A percentile compares a stretch with the other conserved stretches of the same genome.
phyloP scores from a whole-genome alignment of 2,888 invertebrate species.

The Flexamia atlantica region DNA sequence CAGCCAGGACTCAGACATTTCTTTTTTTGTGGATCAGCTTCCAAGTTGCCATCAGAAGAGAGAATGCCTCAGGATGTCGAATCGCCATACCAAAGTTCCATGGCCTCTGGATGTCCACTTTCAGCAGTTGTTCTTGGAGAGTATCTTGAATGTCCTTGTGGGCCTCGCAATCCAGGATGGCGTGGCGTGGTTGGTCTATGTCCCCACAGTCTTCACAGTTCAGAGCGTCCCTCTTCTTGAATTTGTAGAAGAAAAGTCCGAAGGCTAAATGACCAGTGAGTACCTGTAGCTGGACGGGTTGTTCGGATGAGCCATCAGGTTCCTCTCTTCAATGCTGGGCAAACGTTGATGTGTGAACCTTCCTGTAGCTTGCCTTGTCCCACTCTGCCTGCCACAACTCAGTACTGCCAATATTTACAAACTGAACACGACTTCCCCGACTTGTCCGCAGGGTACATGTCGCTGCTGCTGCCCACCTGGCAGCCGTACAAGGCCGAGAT shows the following conservation, averaged over 20 bases:
- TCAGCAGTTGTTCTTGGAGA: too few species aligned
- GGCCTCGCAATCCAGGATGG: slow-evolving; percentile 9
- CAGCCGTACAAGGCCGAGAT: slow-evolving; percentile 64
- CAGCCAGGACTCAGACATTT: too few species aligned
- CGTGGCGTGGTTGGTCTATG: neutral
- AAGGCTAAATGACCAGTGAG: slow-evolving; percentile 4
- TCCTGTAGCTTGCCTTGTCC: slow-evolving; percentile 9
- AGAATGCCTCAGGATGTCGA: too few species aligned
- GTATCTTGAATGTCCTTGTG: too few species aligned
- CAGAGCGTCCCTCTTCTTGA: neutral
- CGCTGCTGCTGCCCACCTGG: slow-evolving; percentile 94
- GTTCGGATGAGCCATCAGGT: neutral
- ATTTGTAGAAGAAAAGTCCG: neutral
- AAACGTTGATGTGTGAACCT: neutral
- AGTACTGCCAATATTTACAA: too few species aligned
- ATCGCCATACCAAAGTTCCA: too few species aligned
- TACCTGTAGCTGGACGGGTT: neutral
- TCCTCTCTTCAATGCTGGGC: neutral
- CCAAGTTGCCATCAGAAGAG: too few species aligned
- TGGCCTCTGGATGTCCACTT: too few species aligned
- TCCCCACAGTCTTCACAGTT: slow-evolving; percentile 1
- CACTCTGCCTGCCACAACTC: slow-evolving; percentile 16
- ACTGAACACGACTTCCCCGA: too few species aligned
- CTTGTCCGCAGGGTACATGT: slow-evolving; percentile 86
- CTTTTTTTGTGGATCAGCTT: too few species aligned